Base-by-base conservation (phyloP, 2,888 invertebrate species). In the Gortyna flavago region DNA sequence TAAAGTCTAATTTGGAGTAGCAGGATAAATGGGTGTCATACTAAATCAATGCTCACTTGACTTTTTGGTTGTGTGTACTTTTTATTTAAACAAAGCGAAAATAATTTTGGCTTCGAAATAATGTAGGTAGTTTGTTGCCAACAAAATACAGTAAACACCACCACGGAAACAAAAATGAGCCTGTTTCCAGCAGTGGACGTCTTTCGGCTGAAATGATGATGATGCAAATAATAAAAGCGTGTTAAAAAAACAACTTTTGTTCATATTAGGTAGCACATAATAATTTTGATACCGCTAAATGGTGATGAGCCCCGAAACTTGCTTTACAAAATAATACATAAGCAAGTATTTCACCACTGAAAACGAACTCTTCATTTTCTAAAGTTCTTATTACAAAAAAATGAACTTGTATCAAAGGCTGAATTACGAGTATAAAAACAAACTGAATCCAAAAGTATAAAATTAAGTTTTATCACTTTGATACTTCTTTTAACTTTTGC, bases 371-470 rank as follows among this genome's bases (percentile, higher is more conserved):
- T 29, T 57, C 0, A 18, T 21, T 71, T 44, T 32, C n/a, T 16
- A 41, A 68, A 38, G 35, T 35, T 25, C 16, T 25, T 9, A 59
- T 73, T 67, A 67, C 0, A 75, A 75, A 57, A 57, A 65, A 41
- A 25, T 67, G 57, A 79, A 69, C 13, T 67, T 62, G 32, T 74
- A 74, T 80, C 74, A 85, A 86, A 86, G 74, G 75, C 48, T 35
- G 35, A 71, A 79, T 71, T 61, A 74, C n/a, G n/a, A n/a, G n/a
- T n/a, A n/a, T n/a, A 81, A 48, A 78, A 72, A 75, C 13, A 51
- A 79, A 75, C 57, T 75, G 41, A 71, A 81, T 65, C 29, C 11
- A n/a, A 80, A 81, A 80, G 69, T 85, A 81, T 78, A 66, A 72
- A 64, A 81, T 80, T 64, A 75, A 76, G n/a, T n/a, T n/a, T 79